Evolutionary conservation across 2,888 invertebrate genomes (phyloP).

Genomic region (Tetranychus piercei): DNA sequence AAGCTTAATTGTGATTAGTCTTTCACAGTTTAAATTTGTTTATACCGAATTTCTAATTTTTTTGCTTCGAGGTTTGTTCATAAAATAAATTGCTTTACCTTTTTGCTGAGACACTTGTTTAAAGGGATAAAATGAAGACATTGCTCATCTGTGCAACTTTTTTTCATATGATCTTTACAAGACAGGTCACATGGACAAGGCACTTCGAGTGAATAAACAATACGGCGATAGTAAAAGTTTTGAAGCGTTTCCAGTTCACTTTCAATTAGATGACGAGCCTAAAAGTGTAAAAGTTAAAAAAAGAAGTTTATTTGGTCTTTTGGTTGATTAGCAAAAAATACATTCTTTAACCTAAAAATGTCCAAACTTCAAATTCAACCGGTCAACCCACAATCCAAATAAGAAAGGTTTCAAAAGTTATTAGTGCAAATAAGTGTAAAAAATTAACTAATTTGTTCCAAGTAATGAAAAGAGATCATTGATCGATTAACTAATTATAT

Average conservation of each 20-base stretch:
- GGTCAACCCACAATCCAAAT: too few species aligned
- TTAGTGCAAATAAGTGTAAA: too few species aligned
- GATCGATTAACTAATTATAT: not conserved
- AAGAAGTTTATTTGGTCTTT: too few species aligned
- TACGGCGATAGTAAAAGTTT: slow-evolving; percentile 34
- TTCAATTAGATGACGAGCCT: slow-evolving; percentile 33
- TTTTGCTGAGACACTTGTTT: slow-evolving; percentile 35
- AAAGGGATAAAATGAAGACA: slow-evolving; percentile 35
- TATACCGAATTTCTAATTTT: too few species aligned
- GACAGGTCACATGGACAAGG: slow-evolving; percentile 33
- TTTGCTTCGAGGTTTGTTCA: not conserved
- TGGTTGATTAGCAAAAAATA: not conserved
- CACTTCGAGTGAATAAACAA: slow-evolving; percentile 32
- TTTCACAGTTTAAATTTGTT: too few species aligned
- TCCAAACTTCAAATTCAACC: too few species aligned
- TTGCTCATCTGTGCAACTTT: slow-evolving; percentile 30
- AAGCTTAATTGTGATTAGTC: too few species aligned
- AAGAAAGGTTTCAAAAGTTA: too few species aligned
- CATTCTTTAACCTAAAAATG: slow-evolving; percentile 9
- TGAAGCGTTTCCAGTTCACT: slow-evolving; percentile 32
- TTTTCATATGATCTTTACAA: slow-evolving; percentile 31
- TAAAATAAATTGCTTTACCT: slow-evolving; percentile 28
- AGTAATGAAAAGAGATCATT: not conserved
- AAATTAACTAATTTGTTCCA: not conserved
- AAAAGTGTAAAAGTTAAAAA: slow-evolving; percentile 4